These are phyloP conservation scores for Zaprionus tsacasi DNA, from an alignment of 1,140 invertebrate species.

Conservation along the genomic window DNA sequence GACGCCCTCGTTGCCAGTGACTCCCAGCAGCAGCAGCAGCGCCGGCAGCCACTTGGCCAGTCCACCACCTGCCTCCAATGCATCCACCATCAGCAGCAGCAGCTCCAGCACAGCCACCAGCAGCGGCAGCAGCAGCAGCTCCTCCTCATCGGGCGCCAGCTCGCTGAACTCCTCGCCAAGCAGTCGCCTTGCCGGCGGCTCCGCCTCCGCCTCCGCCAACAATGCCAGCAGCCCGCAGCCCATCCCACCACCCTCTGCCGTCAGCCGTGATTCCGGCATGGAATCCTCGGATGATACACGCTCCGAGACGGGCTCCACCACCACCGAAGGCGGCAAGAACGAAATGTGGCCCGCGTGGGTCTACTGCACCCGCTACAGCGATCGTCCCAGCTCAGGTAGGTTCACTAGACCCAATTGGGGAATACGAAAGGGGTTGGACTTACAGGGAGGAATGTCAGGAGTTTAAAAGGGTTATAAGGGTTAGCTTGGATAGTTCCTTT, in stretches of 20 bases:
- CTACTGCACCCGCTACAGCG: conserved; percentile 98
- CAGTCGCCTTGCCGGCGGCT: conserved; percentile 51
- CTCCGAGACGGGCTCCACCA: conserved; percentile 83
- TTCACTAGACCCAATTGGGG: conserved; percentile 15
- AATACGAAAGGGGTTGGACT: not conserved
- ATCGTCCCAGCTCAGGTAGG: conserved; percentile 97
- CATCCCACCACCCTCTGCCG: conserved; percentile 78
- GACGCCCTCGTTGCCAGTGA: conserved; percentile 48
- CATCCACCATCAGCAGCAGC: conserved; percentile 68
- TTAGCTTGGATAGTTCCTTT: too few relatives aligned
- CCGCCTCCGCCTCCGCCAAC: conserved; percentile 25
- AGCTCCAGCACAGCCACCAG: conserved; percentile 47
- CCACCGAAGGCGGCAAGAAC: conserved; percentile 80
- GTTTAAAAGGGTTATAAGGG: too few relatives aligned
- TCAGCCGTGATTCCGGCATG: conserved; percentile 81
- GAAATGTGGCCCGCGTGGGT: conserved; percentile 97
- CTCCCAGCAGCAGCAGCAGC: conserved; percentile 52
- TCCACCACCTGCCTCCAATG: conserved; percentile 73
- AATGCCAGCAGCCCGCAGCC: conserved; percentile 76
- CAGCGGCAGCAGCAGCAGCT: conserved; percentile 43
- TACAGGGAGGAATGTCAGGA: too few relatives aligned
- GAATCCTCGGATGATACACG: conserved; percentile 83
- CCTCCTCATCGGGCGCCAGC: conserved; percentile 62
- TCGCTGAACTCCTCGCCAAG: conserved; percentile 81
- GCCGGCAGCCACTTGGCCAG: conserved; percentile 70